A percentile compares a stretch with the other conserved stretches of the same genome.
Evolutionary conservation across 1,140 invertebrate genomes (phyloP).

Genomic region (Schlechtendalia chinensis): DNA sequence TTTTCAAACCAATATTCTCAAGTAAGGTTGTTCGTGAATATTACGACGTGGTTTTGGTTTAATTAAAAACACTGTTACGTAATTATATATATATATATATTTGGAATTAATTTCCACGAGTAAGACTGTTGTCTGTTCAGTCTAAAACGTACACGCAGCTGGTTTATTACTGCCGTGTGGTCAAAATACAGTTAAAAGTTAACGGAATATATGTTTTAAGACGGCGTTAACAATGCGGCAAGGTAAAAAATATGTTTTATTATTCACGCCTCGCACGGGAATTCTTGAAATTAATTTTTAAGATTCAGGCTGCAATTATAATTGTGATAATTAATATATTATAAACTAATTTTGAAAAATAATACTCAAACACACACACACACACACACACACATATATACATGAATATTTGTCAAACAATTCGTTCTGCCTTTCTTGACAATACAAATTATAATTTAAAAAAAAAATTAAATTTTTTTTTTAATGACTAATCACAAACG

Average conservation of each 20-base stretch:
- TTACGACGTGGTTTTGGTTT: no score
- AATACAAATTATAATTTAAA: no score
- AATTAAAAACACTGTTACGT: no score
- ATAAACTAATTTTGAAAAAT: background rate
- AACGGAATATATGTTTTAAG: conserved; percentile 14
- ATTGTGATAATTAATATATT: no score
- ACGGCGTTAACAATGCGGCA: background rate
- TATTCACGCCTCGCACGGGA: background rate
- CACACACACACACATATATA: background rate
- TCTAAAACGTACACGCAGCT: background rate
- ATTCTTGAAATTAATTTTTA: background rate
- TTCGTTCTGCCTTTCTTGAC: no score
- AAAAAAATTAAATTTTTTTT: no score
- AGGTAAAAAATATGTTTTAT: background rate
- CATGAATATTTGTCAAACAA: no score
- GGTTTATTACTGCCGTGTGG: background rate
- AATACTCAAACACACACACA: background rate
- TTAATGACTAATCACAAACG: no score
- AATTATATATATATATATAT: no score
- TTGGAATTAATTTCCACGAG: background rate
- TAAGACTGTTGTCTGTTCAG: background rate
- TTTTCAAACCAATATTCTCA: no score
- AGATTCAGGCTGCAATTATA: background rate
- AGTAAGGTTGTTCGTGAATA: no score
- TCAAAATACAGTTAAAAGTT: conserved; percentile 24